Evolutionary conservation across 2,797 vertebrate genomes (phyloP).

Genomic region (Catamblyrhynchus diadema): DNA sequence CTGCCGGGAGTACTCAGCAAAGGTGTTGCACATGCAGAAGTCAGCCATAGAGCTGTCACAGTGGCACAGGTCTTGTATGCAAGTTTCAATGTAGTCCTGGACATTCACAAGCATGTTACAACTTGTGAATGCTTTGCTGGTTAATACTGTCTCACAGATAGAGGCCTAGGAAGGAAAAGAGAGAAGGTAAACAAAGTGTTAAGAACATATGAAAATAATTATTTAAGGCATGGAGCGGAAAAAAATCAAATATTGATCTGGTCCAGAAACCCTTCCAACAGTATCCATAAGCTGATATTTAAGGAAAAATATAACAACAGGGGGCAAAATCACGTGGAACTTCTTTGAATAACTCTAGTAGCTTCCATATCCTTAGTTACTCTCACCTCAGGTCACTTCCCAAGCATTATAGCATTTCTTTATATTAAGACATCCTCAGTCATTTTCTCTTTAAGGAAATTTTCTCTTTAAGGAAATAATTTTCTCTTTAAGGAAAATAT

Average conservation of each 20-base stretch:
- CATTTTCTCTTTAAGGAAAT: too few relatives aligned
- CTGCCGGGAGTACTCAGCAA: conserved; percentile 88
- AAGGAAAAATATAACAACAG: not conserved
- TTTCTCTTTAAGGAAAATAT: not conserved
- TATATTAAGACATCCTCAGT: not conserved
- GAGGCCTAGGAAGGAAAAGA: conserved; percentile 9
- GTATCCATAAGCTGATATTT: not conserved
- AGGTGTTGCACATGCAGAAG: conserved; percentile 82
- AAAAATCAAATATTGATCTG: not conserved
- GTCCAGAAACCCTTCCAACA: not conserved
- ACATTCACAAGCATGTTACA: conserved; percentile 77
- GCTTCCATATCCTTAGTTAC: not conserved
- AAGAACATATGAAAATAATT: not conserved
- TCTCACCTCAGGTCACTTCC: not conserved
- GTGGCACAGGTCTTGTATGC: conserved; percentile 80
- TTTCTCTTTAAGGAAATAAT: not conserved
- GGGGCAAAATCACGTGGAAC: not conserved
- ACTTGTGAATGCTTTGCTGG: conserved; percentile 68
- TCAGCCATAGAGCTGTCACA: conserved; percentile 68
- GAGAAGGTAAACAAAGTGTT: not conserved
- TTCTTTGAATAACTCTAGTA: not conserved
- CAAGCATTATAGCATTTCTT: not conserved
- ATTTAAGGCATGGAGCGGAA: not conserved
- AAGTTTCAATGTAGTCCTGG: conserved; percentile 79
- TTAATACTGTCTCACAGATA: conserved; percentile 79